These are phyloP conservation scores for Notothenia coriiceps DNA, from an alignment of 2,113 vertebrate species.

Conservation along the genomic window DNA sequence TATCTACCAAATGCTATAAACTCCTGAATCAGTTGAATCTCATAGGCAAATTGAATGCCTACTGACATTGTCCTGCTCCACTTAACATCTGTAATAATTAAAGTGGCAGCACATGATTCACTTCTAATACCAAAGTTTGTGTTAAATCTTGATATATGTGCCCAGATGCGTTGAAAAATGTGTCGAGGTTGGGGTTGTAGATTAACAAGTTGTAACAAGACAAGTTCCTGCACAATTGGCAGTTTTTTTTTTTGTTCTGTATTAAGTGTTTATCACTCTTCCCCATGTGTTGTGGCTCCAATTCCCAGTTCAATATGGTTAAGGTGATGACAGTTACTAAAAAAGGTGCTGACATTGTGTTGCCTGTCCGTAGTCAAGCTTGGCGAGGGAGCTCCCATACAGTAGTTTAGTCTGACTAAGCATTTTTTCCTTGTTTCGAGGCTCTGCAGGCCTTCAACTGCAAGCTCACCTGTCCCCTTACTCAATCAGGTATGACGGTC, in stretches of 20 bases:
- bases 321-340: constrained; percentile 49
- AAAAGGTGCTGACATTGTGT: constrained; percentile 62
- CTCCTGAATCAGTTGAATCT: constrained; percentile 5
- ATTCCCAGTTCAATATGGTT: constrained; percentile 64
- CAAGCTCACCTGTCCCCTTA: constrained; percentile 12
- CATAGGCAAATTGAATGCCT: background rate
- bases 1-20: background rate
- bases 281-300: constrained; percentile 29
- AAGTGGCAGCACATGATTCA: background rate
- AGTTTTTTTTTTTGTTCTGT: background rate
- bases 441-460: background rate
- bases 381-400: constrained; percentile 1
- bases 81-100: background rate
- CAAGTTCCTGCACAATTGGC: background rate
- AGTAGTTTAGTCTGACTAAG: constrained; percentile 13
- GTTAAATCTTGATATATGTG: background rate
- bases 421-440: constrained; percentile 10
- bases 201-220: background rate
- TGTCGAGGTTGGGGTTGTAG: background rate
- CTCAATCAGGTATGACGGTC: constrained; percentile 1
- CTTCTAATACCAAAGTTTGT: background rate
- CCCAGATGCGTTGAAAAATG: background rate
- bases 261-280: constrained; percentile 18
- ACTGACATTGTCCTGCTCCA: background rate
- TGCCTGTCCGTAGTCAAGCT: constrained; percentile 45